Percentiles rank a stretch among this genome's conserved stretches.
These are phyloP conservation scores for Pogonus chalceus DNA, from an alignment of 1,140 invertebrate species.

Conservation along the genomic window DNA sequence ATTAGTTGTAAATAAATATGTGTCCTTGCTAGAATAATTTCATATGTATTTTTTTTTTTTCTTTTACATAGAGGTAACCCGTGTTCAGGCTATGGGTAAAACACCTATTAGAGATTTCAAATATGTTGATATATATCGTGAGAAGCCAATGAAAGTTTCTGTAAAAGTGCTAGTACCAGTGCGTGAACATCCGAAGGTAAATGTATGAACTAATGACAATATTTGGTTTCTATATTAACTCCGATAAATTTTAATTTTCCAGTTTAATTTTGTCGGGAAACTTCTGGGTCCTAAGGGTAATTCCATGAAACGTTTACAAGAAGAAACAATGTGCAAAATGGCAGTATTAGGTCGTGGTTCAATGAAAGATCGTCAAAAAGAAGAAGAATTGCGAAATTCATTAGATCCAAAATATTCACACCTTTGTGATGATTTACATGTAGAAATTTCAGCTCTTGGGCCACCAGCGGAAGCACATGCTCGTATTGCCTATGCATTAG, in stretches of 20 bases:
- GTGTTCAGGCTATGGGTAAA: constrained; percentile 48
- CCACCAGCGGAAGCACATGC: constrained; percentile 80
- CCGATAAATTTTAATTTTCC: constrained; percentile 25
- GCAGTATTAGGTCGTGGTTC: constrained; percentile 81
- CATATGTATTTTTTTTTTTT: too few relatives aligned
- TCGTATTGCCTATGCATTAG: constrained; percentile 73
- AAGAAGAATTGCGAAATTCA: constrained; percentile 73
- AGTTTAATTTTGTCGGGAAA: constrained; percentile 92
- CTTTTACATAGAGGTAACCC: constrained; percentile 50
- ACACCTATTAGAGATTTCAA: constrained; percentile 44
- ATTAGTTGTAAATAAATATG: too few relatives aligned
- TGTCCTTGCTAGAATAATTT: too few relatives aligned
- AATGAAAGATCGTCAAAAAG: constrained; percentile 84
- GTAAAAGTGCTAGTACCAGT: constrained; percentile 71
- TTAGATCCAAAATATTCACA: constrained; percentile 84
- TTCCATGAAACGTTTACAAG: constrained; percentile 80
- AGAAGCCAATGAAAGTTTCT: constrained; percentile 71
- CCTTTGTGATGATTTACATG: constrained; percentile 80
- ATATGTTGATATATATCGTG: constrained; percentile 64
- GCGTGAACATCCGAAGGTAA: constrained; percentile 72
- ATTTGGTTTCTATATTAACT: constrained; percentile 13
- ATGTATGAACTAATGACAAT: constrained; percentile 16
- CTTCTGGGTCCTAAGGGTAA: constrained; percentile 84
- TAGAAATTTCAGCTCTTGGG: constrained; percentile 77
- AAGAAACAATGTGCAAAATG: constrained; percentile 90